A percentile compares a stretch with the other conserved stretches of the same genome.
phyloP scores from a whole-genome alignment of 2,113 vertebrate genomes.

The Mesocricetus auratus region DNA sequence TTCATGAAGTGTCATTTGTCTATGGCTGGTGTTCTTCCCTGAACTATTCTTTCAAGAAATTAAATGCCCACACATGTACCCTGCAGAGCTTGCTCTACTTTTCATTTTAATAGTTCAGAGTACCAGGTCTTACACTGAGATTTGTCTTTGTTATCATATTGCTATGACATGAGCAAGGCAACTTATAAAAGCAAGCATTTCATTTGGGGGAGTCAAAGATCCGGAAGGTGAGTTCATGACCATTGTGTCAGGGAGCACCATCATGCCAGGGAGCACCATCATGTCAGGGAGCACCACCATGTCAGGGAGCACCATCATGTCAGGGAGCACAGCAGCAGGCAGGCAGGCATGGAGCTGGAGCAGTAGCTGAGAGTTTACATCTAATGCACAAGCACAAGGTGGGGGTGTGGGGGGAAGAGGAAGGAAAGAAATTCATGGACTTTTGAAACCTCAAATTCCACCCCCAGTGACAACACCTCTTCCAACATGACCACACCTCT shows the following conservation, averaged over 20 bases:
- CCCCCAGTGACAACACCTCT: neutral
- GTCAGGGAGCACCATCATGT: neutral
- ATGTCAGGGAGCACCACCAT: neutral
- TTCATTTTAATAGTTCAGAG: neutral
- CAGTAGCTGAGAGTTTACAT: no score
- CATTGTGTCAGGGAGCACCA: neutral
- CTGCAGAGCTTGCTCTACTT: no score
- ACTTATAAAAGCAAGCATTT: neutral
- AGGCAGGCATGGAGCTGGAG: neutral
- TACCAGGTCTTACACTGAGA: neutral
- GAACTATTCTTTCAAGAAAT: neutral
- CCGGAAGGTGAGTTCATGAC: neutral
- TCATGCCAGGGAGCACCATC: neutral
- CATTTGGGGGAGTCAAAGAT: neutral
- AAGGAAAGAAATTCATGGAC: neutral
- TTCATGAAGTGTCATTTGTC: neutral
- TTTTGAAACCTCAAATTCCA: neutral
- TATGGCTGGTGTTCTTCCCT: neutral
- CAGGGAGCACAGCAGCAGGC: neutral
- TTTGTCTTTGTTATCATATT: neutral
- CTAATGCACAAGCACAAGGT: neutral
- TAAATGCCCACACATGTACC: neutral
- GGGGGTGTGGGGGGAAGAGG: no score
- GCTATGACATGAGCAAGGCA: neutral
- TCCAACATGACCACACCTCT: neutral